These are phyloP conservation scores for Zosterops lateralis DNA, from an alignment of 2,113 vertebrate species.

Conservation along the genomic window DNA sequence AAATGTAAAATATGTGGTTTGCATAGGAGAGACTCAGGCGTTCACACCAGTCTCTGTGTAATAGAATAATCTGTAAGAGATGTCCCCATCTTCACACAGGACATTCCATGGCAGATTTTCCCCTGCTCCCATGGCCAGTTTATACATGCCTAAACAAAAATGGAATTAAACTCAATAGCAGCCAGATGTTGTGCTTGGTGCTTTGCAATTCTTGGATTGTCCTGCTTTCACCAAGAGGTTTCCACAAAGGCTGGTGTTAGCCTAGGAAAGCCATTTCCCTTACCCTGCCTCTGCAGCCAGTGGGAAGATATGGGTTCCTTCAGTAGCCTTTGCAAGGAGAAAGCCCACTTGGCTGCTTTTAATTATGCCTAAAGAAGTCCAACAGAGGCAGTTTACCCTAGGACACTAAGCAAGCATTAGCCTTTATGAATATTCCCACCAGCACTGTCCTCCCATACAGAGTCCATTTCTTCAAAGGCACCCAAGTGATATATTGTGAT, in stretches of 20 bases:
- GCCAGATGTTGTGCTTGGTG: background rate
- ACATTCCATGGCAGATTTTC: background rate
- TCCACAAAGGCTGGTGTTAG: background rate
- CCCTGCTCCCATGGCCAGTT: fast-evolving
- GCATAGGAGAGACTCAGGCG: background rate
- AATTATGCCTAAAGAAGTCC: background rate
- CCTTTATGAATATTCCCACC: background rate
- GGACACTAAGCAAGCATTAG: background rate
- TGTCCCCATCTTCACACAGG: background rate
- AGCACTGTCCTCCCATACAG: background rate
- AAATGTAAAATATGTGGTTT: background rate
- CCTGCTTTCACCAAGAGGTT: background rate
- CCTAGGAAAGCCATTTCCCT: background rate
- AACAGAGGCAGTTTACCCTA: background rate
- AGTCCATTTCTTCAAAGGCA: background rate
- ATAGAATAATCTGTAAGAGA: background rate
- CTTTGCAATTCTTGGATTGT: background rate
- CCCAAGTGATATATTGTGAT: background rate
- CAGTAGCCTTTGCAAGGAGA: background rate
- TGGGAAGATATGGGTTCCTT: background rate
- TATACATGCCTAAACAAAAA: background rate
- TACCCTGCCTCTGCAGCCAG: background rate
- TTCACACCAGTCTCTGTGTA: background rate
- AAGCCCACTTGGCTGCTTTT: background rate
- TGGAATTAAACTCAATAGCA: background rate